These are phyloP conservation scores for Pantherophis guttatus DNA, from an alignment of 2,113 vertebrate genomes.

Conservation along the genomic window DNA sequence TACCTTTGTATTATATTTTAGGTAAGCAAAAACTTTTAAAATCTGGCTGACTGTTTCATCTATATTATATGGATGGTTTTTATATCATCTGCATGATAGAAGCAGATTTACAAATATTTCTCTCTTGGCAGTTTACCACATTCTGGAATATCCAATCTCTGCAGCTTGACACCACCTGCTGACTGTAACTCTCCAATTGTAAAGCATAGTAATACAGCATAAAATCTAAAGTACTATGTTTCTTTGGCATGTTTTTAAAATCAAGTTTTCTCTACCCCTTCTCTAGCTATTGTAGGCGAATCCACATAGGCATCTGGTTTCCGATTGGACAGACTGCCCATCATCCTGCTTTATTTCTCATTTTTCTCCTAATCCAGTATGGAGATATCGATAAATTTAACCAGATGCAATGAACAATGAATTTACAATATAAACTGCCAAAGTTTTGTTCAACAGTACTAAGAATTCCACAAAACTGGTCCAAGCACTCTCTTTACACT, in stretches of 20 bases:
- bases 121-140: neutral
- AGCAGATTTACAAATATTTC: neutral
- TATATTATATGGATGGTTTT: neutral
- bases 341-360: neutral
- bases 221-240: neutral
- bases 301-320: neutral
- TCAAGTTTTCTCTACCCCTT: neutral
- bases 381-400: neutral
- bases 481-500: neutral
- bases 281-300: neutral
- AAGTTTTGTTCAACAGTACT: neutral
- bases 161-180: neutral
- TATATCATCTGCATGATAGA: neutral
- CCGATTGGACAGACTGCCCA: neutral
- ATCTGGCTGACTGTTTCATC: neutral
- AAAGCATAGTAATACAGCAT: neutral
- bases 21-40: neutral
- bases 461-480: neutral
- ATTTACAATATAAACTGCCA: neutral
- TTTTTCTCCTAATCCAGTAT: neutral
- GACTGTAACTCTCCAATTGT: neutral
- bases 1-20: fast-evolving
- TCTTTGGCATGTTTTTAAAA: neutral
- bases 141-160: neutral
- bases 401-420: neutral